Percentiles rank a stretch among this genome's conserved stretches.
Evolutionary conservation across 2,888 invertebrate genomes (phyloP).

Genomic region (Rhingia rostrata): DNA sequence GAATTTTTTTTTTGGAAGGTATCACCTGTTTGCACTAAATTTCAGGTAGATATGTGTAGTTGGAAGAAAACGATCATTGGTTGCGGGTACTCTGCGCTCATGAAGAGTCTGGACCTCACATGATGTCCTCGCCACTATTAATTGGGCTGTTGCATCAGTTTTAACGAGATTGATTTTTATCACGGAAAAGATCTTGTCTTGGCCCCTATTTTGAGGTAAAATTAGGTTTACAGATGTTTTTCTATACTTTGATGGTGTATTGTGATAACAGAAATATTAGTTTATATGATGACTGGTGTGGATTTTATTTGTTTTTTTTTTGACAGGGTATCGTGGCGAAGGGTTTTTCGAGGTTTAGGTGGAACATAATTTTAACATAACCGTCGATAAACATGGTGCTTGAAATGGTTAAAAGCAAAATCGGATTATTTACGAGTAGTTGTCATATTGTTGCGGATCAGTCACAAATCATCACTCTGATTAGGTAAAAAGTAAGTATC

Average conservation of each 20-base stretch:
- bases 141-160: slow-evolving; percentile 70
- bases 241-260: slow-evolving; percentile 37
- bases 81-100: background rate
- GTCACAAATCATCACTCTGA: background rate
- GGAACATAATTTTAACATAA: slow-evolving; percentile 1
- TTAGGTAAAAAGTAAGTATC: no score
- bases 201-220: slow-evolving; percentile 78
- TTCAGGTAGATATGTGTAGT: slow-evolving; percentile 52
- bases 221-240: slow-evolving; percentile 81
- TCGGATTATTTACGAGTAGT: slow-evolving; percentile 21
- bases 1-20: background rate
- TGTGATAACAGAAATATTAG: slow-evolving; percentile 53
- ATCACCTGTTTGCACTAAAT: slow-evolving; percentile 74
- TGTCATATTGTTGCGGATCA: background rate
- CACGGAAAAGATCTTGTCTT: slow-evolving; percentile 51
- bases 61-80: slow-evolving; percentile 26
- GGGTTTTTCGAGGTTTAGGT: slow-evolving; percentile 10
- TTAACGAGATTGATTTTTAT: slow-evolving; percentile 72
- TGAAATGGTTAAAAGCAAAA: background rate
- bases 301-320: slow-evolving; percentile 43
- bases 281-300: slow-evolving; percentile 39
- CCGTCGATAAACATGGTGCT: slow-evolving; percentile 36
- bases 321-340: slow-evolving; percentile 3
- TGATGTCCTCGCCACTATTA: slow-evolving; percentile 67
- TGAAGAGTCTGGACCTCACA: slow-evolving; percentile 55